phyloP scores from a whole-genome alignment of 37 sponge, comb jelly and placozoan genomes.

The Beroe ovata region DNA sequence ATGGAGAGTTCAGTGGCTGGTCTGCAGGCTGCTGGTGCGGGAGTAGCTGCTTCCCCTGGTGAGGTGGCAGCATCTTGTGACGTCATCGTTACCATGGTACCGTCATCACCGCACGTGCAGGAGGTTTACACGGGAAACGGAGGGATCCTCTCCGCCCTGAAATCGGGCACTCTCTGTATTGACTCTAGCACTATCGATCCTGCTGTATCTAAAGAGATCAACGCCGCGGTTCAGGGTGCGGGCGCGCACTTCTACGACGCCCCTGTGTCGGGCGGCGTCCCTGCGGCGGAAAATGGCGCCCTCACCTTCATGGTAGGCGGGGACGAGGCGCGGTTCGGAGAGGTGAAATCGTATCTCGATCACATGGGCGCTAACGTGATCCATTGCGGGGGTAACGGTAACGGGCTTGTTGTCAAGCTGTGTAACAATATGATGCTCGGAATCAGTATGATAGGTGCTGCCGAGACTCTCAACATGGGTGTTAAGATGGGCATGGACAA shows the following conservation, averaged over 20 bases:
- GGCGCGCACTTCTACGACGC: slow-evolving; percentile 82
- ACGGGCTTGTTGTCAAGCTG: slow-evolving; percentile 82
- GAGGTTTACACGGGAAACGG: slow-evolving; percentile 74
- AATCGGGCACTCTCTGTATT: slow-evolving; percentile 77
- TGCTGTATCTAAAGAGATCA: slow-evolving; percentile 72
- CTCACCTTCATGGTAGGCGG: slow-evolving; percentile 99
- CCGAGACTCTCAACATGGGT: slow-evolving; percentile 90
- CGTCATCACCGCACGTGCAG: slow-evolving; percentile 74
- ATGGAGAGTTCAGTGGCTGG: slow-evolving; percentile 65
- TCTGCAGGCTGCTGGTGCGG: slow-evolving; percentile 75
- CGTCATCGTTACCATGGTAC: slow-evolving; percentile 88
- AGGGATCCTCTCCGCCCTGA: slow-evolving; percentile 72
- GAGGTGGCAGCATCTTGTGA: slow-evolving; percentile 74
- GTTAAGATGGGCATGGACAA: slow-evolving; percentile 92
- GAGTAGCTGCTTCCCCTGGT: slow-evolving; percentile 70
- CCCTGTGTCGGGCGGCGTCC: slow-evolving; percentile 98
- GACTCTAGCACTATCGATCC: slow-evolving; percentile 96
- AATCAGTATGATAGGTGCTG: slow-evolving; percentile 88
- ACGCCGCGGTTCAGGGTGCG: slow-evolving; percentile 61
- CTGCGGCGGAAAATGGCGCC: slow-evolving; percentile 80
- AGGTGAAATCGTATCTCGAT: slow-evolving; percentile 79
- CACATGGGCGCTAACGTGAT: slow-evolving; percentile 93
- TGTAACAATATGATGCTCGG: slow-evolving; percentile 99
- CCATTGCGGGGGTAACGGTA: slow-evolving; percentile 86
- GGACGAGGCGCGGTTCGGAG: slow-evolving; percentile 70